phyloP scores from a whole-genome alignment of 2,797 vertebrate species.

The Sebastes vulpes region DNA sequence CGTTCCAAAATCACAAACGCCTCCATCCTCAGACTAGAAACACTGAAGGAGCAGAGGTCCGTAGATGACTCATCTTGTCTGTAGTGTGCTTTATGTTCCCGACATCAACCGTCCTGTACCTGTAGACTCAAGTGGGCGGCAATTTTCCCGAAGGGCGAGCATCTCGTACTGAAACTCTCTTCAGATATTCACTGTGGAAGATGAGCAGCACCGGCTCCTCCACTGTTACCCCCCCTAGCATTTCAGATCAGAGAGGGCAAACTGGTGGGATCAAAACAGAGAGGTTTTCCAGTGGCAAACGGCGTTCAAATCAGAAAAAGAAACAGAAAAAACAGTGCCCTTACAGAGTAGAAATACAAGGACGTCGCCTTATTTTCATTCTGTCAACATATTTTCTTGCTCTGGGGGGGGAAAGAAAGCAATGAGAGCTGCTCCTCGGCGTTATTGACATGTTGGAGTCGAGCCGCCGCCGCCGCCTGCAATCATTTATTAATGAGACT shows the following conservation, averaged over 20 bases:
- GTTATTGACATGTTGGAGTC: slow-evolving; percentile 53
- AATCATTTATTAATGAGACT: slow-evolving; percentile 67
- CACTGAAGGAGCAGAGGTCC: not conserved
- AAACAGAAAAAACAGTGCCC: not conserved
- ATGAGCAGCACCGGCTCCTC: slow-evolving; percentile 7
- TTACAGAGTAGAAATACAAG: slow-evolving; percentile 14
- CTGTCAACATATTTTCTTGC: slow-evolving; percentile 30
- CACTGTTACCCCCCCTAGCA: not conserved
- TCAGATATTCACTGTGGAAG: slow-evolving; percentile 11
- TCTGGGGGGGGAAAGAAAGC: not conserved
- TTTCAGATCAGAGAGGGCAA: slow-evolving; percentile 40
- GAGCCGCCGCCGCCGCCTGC: slow-evolving; percentile 21
- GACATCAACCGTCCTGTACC: slow-evolving; percentile 9
- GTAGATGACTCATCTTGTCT: slow-evolving; percentile 26
- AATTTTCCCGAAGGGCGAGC: slow-evolving; percentile 26
- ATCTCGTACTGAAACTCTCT: slow-evolving; percentile 1
- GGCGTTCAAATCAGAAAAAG: not conserved
- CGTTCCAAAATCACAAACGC: slow-evolving; percentile 19
- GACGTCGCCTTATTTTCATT: slow-evolving; percentile 54
- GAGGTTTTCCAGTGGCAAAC: not conserved
- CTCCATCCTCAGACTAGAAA: not conserved
- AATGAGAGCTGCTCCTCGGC: slow-evolving; percentile 9
- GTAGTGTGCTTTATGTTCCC: slow-evolving; percentile 5
- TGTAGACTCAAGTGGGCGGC: slow-evolving; percentile 51
- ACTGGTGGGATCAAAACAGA: slow-evolving; percentile 49